Percentiles rank a stretch among this genome's conserved stretches.
Evolutionary conservation across 2,797 vertebrate species (phyloP).

Genomic region (Staurois parvus): DNA sequence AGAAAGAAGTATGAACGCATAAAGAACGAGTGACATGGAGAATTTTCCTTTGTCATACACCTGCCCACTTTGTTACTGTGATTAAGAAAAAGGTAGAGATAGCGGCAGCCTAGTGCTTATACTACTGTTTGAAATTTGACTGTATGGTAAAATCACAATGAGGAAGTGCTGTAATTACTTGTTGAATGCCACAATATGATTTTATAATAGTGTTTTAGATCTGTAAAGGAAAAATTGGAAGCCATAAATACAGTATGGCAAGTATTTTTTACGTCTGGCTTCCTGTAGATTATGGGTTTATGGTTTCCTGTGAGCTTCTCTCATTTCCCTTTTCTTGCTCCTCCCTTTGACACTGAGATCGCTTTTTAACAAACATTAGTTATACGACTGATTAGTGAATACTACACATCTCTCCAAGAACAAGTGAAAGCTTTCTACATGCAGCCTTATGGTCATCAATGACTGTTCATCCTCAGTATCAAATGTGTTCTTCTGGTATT

Average conservation of each 20-base stretch:
- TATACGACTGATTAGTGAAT: not conserved
- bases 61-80: not conserved
- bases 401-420: constrained; percentile 8
- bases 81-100: not conserved
- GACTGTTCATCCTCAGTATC: not conserved
- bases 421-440: not conserved
- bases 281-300: constrained; percentile 42
- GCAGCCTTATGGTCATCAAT: constrained; percentile 5
- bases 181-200: not conserved
- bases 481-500: not conserved
- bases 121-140: not conserved
- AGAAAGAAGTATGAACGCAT: not conserved
- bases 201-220: not conserved
- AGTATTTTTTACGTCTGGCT: constrained; percentile 13
- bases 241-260: constrained; percentile 25
- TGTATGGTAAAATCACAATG: not conserved
- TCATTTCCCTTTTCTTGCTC: constrained; percentile 38
- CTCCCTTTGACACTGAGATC: not conserved
- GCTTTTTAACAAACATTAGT: constrained; percentile 6
- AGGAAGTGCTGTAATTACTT: not conserved
- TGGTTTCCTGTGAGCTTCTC: constrained; percentile 60
- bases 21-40: not conserved
- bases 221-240: not conserved
- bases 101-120: not conserved
- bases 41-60: not conserved